Conservation (phyloP, 2,113 vertebrate genomes). For the Albula goreensis region DNA sequence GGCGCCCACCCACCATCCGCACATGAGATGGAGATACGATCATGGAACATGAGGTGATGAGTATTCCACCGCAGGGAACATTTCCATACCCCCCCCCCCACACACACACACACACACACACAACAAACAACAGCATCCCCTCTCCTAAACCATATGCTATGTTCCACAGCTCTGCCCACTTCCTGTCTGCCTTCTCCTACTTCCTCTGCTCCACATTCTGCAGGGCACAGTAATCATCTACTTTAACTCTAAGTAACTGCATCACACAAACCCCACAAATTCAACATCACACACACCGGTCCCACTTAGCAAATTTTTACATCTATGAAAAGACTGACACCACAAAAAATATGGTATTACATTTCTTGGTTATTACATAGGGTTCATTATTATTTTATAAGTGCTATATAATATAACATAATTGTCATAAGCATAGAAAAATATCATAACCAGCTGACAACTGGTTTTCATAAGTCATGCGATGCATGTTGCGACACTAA, state of each 20-base stretch:
- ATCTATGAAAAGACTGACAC: not conserved
- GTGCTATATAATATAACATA: not conserved
- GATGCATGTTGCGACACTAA: too few relatives aligned
- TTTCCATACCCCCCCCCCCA: not conserved
- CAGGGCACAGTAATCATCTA: not conserved
- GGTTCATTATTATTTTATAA: not conserved
- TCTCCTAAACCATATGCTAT: not conserved
- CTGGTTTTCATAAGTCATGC: not conserved
- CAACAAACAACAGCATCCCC: not conserved
- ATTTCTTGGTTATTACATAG: not conserved
- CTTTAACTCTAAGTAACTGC: not conserved
- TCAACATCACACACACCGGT: not conserved
- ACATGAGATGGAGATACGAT: constrained; percentile 10
- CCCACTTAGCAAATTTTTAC: not conserved
- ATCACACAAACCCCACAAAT: not conserved
- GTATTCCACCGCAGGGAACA: not conserved
- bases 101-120: not conserved
- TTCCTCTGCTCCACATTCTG: not conserved
- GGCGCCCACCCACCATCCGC: not conserved
- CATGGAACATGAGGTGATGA: constrained; percentile 19
- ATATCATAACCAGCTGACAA: not conserved
- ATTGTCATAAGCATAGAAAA: not conserved
- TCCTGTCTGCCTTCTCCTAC: not conserved
- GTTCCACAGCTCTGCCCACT: not conserved
- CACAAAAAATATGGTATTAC: too few relatives aligned